phyloP scores from a whole-genome alignment of 2,888 invertebrate genomes.

The Abscondita cerata region DNA sequence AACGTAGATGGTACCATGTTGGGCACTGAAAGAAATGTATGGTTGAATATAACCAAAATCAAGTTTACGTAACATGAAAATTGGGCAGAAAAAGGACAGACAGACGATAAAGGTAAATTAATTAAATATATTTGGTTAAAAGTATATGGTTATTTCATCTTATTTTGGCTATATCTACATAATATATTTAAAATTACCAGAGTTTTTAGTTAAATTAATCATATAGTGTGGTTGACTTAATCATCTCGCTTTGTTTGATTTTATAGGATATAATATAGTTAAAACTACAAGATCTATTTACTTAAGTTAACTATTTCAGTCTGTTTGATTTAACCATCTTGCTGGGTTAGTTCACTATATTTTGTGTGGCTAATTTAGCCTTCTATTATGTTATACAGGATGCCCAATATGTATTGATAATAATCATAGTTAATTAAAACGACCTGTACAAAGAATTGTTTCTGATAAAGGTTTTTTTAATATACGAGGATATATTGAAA shows the following conservation, averaged over 20 bases:
- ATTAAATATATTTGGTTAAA: no score
- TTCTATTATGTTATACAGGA: background rate
- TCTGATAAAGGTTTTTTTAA: no score
- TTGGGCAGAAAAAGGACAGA: background rate
- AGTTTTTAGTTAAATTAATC: background rate
- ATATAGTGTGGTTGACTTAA: background rate
- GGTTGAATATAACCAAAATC: background rate
- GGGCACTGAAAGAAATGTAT: slow-evolving; percentile 3
- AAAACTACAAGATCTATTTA: background rate
- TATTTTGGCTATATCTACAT: background rate
- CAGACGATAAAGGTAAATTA: slow-evolving; percentile 2
- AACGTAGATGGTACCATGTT: no score
- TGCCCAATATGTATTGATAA: no score
- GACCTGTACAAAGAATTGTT: no score
- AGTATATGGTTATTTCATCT: background rate
- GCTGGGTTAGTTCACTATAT: background rate
- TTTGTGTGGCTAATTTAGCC: background rate
- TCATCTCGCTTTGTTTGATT: background rate
- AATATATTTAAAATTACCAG: background rate
- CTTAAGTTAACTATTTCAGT: background rate
- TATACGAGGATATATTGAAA: no score
- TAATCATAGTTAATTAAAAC: no score
- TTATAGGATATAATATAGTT: background rate
- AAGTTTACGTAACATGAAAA: background rate
- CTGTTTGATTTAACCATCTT: background rate